phyloP scores from a whole-genome alignment of 2,888 invertebrate genomes.

The Tupiocoris notatus region DNA sequence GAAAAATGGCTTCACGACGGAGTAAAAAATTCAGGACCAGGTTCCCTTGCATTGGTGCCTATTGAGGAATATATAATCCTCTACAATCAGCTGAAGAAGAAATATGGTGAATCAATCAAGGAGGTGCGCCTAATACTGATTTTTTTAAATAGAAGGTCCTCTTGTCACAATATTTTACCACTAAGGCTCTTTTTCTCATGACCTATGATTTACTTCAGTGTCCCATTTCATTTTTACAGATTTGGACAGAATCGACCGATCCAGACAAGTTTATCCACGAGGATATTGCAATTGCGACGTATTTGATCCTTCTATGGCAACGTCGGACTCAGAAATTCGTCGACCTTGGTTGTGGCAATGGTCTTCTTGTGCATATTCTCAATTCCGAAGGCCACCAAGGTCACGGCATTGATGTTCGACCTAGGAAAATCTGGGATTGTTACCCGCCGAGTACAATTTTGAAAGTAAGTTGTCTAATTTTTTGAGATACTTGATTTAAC shows the following conservation, averaged over 20 bases:
- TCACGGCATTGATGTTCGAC: constrained; percentile 78
- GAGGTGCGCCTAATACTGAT: too few relatives aligned
- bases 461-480: constrained; percentile 57
- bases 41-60: constrained; percentile 67
- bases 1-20: constrained; percentile 62
- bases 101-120: constrained; percentile 73
- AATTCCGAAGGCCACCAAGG: constrained; percentile 79
- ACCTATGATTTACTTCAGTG: too few relatives aligned
- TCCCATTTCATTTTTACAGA: constrained; percentile 56
- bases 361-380: constrained; percentile 83
- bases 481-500: too few relatives aligned
- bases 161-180: too few relatives aligned
- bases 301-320: constrained; percentile 79
- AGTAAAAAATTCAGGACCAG: constrained; percentile 52
- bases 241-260: constrained; percentile 92
- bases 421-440: constrained; percentile 83
- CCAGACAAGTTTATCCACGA: constrained; percentile 94
- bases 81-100: constrained; percentile 72
- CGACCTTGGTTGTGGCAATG: constrained; percentile 97
- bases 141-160: not conserved
- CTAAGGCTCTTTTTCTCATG: too few relatives aligned
- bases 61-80: constrained; percentile 67
- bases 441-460: constrained; percentile 67
- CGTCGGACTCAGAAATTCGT: constrained; percentile 64
- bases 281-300: constrained; percentile 91